Base-by-base conservation (phyloP, 2,888 invertebrate genomes). In the Pyrrhia umbra region DNA sequence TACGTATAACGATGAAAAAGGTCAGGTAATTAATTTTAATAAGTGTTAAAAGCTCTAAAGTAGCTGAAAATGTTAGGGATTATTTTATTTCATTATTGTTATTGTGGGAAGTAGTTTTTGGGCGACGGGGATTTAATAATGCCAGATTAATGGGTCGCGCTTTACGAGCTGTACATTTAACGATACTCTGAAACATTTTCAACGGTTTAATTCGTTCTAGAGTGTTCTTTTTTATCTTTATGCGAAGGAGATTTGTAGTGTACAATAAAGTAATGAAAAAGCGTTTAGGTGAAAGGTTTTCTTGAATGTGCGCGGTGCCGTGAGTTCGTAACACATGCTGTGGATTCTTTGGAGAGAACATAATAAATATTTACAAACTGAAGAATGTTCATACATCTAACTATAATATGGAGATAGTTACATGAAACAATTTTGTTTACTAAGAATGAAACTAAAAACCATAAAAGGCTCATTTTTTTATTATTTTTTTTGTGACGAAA, bases 21-120 rank as follows among this genome's bases (percentile, higher is more conserved):
- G 75, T 71, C 67, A 74, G 70, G 67, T 68, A 74, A 74, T 77
- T 80, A 70, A 74, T 75, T 79, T 79, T 78, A 74, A 74, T 73
- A 77, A 63, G 63, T 54, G 45, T 62, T 66, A 60, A 63, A 69
- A 49, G 57, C 61, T 50, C 23, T 45, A 47, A 65, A 68, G 64
- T 77, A 39, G 57, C 63, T 63, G 64, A 62, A 66, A 71, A 77
- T 47, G 25, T 58, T 39, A 23, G 37, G 30, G 49, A 51, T 63
- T 52, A 66, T 61, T 59, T 58, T 49, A 59, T 77, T 74, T 46
- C 39, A 42, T 58, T 30, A 58, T 50, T 60, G 62, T 58, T 56
- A 39, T 6, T 4, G 34, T n/a, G 34, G 34, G 34, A 25, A 47
- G 18, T 59, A 64, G 56, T 54, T 61, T 62, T 78, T 37, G 18